phyloP scores from a whole-genome alignment of 2,888 invertebrate genomes.

The Molorchus minor region DNA sequence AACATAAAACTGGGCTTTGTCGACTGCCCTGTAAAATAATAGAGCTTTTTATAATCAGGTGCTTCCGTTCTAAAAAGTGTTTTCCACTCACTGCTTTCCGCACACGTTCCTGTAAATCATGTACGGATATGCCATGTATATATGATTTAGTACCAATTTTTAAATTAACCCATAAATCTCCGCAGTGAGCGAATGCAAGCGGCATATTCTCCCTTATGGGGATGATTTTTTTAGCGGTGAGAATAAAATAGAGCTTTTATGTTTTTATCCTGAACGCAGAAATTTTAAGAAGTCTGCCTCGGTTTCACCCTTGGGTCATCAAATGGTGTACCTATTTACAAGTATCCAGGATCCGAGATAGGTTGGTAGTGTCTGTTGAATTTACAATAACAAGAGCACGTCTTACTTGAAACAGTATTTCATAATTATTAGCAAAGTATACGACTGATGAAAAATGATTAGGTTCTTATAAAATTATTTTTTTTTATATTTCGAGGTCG shows the following conservation, averaged over 20 bases:
- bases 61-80: constrained; percentile 1
- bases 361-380: no score
- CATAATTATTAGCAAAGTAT: no score
- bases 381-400: no score
- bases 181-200: constrained; percentile 16
- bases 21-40: no score
- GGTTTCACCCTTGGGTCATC: constrained; percentile 7
- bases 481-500: no score
- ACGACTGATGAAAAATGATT: no score
- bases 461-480: no score
- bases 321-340: no score
- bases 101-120: constrained; percentile 20
- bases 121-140: constrained; percentile 14
- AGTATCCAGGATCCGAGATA: no score
- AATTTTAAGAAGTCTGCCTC: constrained; percentile 9
- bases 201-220: constrained; percentile 3
- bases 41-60: background rate
- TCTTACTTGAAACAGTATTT: no score
- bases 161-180: constrained; percentile 27
- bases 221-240: constrained; percentile 4
- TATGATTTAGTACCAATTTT: constrained; percentile 22
- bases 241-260: constrained; percentile 12
- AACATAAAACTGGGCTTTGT: no score
- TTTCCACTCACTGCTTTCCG: constrained; percentile 1
- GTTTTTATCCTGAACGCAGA: constrained; percentile 4